Conservation (phyloP, 2,888 invertebrate genomes). For the Microctonus hyperodae region DNA sequence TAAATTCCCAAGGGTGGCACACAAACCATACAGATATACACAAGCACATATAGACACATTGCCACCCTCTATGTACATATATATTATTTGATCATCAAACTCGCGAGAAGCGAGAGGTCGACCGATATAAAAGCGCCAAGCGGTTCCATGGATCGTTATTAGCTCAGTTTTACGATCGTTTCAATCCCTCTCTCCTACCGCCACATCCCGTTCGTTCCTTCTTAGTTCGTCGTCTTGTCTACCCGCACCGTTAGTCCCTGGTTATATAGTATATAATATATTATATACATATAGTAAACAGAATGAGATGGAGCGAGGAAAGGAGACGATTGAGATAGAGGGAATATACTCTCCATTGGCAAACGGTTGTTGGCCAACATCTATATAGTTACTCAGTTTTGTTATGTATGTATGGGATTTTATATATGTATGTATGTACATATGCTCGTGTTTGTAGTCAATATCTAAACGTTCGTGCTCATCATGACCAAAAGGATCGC, state of each 20-base stretch:
- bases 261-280: conserved; percentile 22
- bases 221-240: conserved; percentile 12
- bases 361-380: conserved; percentile 21
- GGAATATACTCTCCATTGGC: conserved; percentile 15
- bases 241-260: conserved; percentile 26
- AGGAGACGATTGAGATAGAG: conserved; percentile 24
- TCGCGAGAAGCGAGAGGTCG: conserved; percentile 29
- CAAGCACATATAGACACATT: not conserved
- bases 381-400: not conserved
- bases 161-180: conserved; percentile 34
- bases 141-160: conserved; percentile 29
- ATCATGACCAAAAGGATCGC: conserved; percentile 1
- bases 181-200: conserved; percentile 19
- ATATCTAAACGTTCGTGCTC: conserved; percentile 6
- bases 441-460: not conserved
- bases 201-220: conserved; percentile 4
- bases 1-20: conserved; percentile 4
- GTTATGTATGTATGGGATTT: not conserved
- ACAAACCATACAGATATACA: not conserved
- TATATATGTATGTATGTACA: not conserved
- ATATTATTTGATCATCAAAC: conserved; percentile 11
- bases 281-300: conserved; percentile 10
- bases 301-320: conserved; percentile 23
- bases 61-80: not conserved
- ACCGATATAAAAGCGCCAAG: conserved; percentile 29